phyloP scores from a whole-genome alignment of 2,113 vertebrate species.

The Philantomba maxwellii region DNA sequence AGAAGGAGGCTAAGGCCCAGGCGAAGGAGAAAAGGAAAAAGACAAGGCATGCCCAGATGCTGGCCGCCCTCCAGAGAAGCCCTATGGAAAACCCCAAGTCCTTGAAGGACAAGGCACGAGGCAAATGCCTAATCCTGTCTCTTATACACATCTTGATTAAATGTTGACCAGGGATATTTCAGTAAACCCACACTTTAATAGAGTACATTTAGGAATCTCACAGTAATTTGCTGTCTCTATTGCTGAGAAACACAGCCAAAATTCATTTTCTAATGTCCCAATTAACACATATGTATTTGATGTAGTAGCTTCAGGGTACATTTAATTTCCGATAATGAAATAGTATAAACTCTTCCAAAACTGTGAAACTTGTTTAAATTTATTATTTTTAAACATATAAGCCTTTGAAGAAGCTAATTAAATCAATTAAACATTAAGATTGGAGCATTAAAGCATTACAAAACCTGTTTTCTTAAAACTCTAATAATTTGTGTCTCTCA shows the following conservation, averaged over 20 bases:
- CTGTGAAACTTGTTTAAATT: constrained; percentile 25
- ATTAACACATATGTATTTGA: not conserved
- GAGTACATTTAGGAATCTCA: not conserved
- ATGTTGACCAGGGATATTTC: not conserved
- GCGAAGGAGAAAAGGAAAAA: too few species aligned
- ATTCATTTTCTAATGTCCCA: constrained; percentile 16
- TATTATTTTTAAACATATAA: constrained; percentile 16
- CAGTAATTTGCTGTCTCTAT: not conserved
- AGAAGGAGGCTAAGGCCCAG: too few species aligned
- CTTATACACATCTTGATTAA: too few species aligned
- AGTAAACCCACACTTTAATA: not conserved
- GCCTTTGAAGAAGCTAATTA: constrained; percentile 51
- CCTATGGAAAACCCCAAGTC: too few species aligned
- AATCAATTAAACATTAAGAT: constrained; percentile 58
- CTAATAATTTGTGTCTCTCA: not conserved
- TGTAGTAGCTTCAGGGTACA: not conserved
- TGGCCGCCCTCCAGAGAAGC: too few species aligned
- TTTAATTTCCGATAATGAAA: constrained; percentile 32
- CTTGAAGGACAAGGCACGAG: too few species aligned
- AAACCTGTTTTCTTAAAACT: constrained; percentile 32
- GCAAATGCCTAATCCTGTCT: too few species aligned
- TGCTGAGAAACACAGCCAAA: not conserved
- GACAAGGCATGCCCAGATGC: too few species aligned
- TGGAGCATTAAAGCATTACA: constrained; percentile 13
- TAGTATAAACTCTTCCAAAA: constrained; percentile 34